Conservation (phyloP, 1,140 invertebrate genomes). For the Drosophila chauvacae region DNA sequence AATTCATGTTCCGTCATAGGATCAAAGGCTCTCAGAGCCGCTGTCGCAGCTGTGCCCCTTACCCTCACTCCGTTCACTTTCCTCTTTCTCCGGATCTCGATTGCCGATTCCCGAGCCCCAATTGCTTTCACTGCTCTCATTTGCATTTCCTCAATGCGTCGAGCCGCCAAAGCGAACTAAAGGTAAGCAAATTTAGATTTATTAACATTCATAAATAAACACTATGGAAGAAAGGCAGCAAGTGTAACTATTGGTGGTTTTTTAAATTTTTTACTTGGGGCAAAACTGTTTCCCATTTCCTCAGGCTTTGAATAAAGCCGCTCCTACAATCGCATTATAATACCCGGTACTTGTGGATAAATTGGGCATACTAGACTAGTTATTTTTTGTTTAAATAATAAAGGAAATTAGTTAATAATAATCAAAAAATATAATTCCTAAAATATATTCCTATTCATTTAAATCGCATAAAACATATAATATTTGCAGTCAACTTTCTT, state of each 20-base stretch:
- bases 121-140: conserved; percentile 70
- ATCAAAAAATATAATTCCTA: not conserved
- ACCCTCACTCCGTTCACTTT: conserved; percentile 12
- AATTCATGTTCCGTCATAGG: conserved; percentile 81
- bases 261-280: not conserved
- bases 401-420: not conserved
- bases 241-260: conserved; percentile 44
- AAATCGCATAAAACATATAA: not conserved
- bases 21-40: conserved; percentile 71
- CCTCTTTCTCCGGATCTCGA: conserved; percentile 14
- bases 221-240: conserved; percentile 45
- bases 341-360: not conserved
- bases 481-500: not conserved
- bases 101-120: conserved; percentile 1
- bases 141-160: conserved; percentile 74
- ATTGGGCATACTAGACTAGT: not conserved
- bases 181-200: conserved; percentile 82
- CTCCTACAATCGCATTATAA: conserved; percentile 48
- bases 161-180: conserved; percentile 67
- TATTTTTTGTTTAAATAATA: not conserved
- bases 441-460: not conserved
- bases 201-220: conserved; percentile 81
- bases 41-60: conserved; percentile 43
- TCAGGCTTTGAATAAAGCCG: conserved; percentile 56
- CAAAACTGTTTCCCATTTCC: conserved; percentile 30